Evolutionary conservation across 1,140 invertebrate species (phyloP).

Genomic region (Drosophila sproati): DNA sequence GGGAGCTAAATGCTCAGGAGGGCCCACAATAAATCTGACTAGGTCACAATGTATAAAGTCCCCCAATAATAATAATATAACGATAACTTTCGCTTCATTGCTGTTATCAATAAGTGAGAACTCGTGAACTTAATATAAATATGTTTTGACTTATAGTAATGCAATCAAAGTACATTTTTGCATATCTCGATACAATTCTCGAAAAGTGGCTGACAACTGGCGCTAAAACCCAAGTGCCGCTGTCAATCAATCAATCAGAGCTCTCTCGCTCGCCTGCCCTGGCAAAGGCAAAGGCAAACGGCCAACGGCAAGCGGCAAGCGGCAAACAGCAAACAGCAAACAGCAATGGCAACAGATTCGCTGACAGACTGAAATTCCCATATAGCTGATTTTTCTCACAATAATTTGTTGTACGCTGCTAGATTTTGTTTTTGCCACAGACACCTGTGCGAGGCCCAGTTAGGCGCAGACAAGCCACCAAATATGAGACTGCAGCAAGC

Average conservation of each 20-base stretch:
- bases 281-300: neutral
- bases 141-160: too few relatives aligned
- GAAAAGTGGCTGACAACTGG: neutral
- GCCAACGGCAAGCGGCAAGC: neutral
- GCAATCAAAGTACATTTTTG: too few relatives aligned
- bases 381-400: constrained; percentile 80
- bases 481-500: constrained; percentile 37
- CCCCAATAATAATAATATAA: too few relatives aligned
- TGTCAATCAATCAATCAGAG: constrained; percentile 30
- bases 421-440: constrained; percentile 59
- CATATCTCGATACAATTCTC: too few relatives aligned
- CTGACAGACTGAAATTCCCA: constrained; percentile 42
- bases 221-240: neutral
- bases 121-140: too few relatives aligned
- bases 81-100: too few relatives aligned
- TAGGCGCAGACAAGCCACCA: constrained; percentile 45
- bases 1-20: too few relatives aligned
- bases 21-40: too few relatives aligned
- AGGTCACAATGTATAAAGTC: too few relatives aligned
- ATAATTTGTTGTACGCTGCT: constrained; percentile 74
- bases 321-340: too few relatives aligned
- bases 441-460: constrained; percentile 67
- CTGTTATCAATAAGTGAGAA: too few relatives aligned
- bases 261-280: neutral
- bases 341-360: constrained; percentile 34